These are phyloP conservation scores for Zygaena filipendulae DNA, from an alignment of 2,888 invertebrate species.

Conservation along the genomic window DNA sequence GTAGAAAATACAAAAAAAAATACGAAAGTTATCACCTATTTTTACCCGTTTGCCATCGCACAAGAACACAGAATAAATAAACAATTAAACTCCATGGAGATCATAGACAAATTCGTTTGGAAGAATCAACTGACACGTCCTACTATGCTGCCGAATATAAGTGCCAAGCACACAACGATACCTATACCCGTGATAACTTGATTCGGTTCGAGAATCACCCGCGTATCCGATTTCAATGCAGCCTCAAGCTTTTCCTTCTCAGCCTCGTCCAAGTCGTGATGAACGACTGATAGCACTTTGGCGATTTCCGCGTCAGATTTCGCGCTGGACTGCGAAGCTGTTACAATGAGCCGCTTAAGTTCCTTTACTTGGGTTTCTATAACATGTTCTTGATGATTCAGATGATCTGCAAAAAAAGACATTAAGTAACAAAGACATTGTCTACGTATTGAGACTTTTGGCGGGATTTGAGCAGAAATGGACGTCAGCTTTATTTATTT, in stretches of 20 bases:
- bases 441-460: no score
- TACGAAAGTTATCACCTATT: no score
- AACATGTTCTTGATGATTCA: constrained; percentile 43
- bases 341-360: constrained; percentile 36
- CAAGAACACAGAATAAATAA: no score
- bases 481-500: no score
- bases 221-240: constrained; percentile 18
- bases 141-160: constrained; percentile 43
- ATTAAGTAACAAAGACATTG: no score
- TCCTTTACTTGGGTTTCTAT: constrained; percentile 43
- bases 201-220: constrained; percentile 29
- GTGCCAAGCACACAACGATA: constrained; percentile 37
- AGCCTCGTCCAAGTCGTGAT: constrained; percentile 46
- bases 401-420: constrained; percentile 36
- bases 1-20: no score
- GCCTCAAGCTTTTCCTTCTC: constrained; percentile 26
- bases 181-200: constrained; percentile 47
- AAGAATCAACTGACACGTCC: constrained; percentile 49
- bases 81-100: no score
- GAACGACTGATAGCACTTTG: constrained; percentile 43
- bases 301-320: constrained; percentile 51
- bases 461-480: no score
- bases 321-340: constrained; percentile 42
- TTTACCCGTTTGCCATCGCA: no score
- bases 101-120: no score